Evolutionary conservation across 2,888 invertebrate species (phyloP).

Genomic region (Sericinus montela): DNA sequence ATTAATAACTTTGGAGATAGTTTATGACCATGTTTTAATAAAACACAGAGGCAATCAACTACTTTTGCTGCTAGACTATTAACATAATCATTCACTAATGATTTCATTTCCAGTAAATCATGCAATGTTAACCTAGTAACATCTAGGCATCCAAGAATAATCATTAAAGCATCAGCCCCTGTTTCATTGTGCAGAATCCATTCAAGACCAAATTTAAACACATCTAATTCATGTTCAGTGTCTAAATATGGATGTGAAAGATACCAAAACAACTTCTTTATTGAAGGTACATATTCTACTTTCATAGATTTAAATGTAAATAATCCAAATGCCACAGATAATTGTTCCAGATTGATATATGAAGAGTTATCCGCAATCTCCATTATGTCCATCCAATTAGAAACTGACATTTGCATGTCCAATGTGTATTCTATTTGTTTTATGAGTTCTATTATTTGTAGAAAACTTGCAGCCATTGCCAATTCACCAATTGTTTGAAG

Average conservation of each 20-base stretch:
- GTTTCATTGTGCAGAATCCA: conserved; percentile 47
- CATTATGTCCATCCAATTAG: conserved; percentile 56
- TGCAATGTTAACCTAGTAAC: conserved; percentile 35
- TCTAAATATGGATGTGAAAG: conserved; percentile 61
- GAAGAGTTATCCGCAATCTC: conserved; percentile 51
- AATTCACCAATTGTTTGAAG: conserved; percentile 44
- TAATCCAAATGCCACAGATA: conserved; percentile 47
- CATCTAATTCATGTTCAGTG: conserved; percentile 44
- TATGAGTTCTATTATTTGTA: conserved; percentile 60
- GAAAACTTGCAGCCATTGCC: conserved; percentile 54
- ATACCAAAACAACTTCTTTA: conserved; percentile 59
- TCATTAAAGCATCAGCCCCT: conserved; percentile 50
- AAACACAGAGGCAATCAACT: conserved; percentile 42
- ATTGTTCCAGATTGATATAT: conserved; percentile 42
- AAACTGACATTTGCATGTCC: conserved; percentile 40
- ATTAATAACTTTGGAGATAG: conserved; percentile 29
- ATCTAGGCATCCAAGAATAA: conserved; percentile 58
- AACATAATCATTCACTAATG: conserved; percentile 33
- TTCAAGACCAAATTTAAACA: conserved; percentile 59
- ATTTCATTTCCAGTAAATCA: conserved; percentile 43
- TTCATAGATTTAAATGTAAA: conserved; percentile 53
- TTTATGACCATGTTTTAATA: conserved; percentile 29
- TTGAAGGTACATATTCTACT: conserved; percentile 42
- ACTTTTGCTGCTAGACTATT: conserved; percentile 50
- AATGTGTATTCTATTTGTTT: conserved; percentile 59